Evolutionary conservation across 1,140 invertebrate genomes (phyloP).

Genomic region (Drosophila arizonae): DNA sequence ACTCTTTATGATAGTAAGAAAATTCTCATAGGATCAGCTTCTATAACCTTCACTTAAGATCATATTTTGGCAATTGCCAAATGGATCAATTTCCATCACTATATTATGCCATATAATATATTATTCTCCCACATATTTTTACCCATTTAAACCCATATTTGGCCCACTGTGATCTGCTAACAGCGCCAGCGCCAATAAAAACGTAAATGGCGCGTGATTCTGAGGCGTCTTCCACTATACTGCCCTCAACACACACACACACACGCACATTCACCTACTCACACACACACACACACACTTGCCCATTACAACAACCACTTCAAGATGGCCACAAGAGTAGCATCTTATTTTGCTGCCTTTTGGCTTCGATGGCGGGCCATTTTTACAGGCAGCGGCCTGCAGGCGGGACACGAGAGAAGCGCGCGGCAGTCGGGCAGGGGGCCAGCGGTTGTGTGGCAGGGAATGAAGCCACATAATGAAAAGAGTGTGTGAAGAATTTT

Average conservation of each 20-base stretch:
- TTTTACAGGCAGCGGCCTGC: slow-evolving; percentile 36
- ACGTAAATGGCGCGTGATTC: slow-evolving; percentile 75
- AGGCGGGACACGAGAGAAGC: not conserved
- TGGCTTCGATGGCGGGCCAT: slow-evolving; percentile 73
- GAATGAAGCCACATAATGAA: slow-evolving; percentile 76
- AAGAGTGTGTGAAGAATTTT: slow-evolving; percentile 82
- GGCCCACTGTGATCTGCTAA: slow-evolving; percentile 48
- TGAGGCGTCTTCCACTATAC: slow-evolving; percentile 61
- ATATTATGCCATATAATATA: too few relatives aligned
- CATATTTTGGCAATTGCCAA: too few relatives aligned
- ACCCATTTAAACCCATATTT: not conserved
- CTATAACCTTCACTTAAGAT: too few relatives aligned
- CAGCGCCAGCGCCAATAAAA: slow-evolving; percentile 65
- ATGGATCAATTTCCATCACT: too few relatives aligned
- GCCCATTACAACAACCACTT: slow-evolving; percentile 73
- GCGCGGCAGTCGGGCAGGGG: not conserved
- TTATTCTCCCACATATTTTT: too few relatives aligned
- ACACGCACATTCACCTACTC: slow-evolving; percentile 1
- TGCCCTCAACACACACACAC: slow-evolving; percentile 17
- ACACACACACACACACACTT: slow-evolving; percentile 23
- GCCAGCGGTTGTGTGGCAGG: slow-evolving; percentile 17
- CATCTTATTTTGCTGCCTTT: slow-evolving; percentile 70
- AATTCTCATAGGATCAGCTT: too few relatives aligned
- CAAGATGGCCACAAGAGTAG: slow-evolving; percentile 80
- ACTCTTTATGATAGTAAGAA: too few relatives aligned